Conservation (phyloP, 2,888 invertebrate species). For the Strigamia maritima region DNA sequence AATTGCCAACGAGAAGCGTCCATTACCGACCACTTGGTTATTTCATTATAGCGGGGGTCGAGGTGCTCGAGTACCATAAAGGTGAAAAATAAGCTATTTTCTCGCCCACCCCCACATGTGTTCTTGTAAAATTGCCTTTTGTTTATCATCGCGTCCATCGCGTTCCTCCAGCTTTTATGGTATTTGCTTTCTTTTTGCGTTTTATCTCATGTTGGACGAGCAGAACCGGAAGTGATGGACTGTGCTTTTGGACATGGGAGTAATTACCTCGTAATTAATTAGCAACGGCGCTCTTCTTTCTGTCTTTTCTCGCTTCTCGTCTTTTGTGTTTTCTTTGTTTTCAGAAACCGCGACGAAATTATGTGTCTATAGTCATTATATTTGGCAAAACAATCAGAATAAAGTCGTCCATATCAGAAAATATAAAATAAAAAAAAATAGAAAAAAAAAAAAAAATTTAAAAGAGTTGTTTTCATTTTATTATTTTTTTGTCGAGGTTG, state of each 20-base stretch:
- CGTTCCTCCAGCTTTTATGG: background rate
- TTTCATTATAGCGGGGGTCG: background rate
- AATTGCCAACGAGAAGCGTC: background rate
- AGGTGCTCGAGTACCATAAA: background rate
- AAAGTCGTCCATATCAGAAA: background rate
- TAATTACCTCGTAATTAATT: slow-evolving; percentile 27
- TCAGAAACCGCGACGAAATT: background rate
- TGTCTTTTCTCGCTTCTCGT: background rate
- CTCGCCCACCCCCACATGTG: background rate
- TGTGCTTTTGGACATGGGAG: background rate
- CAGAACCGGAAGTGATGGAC: slow-evolving; percentile 24
- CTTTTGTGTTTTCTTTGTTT: background rate
- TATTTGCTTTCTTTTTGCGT: background rate
- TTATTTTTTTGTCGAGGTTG: background rate
- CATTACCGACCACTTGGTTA: background rate
- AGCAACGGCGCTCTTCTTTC: background rate
- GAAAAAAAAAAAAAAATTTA: background rate
- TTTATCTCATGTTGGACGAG: background rate
- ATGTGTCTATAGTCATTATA: background rate
- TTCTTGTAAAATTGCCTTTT: background rate
- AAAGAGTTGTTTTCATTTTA: background rate
- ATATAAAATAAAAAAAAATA: background rate
- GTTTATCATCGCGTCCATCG: background rate
- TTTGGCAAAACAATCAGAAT: slow-evolving; percentile 8
- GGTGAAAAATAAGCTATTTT: background rate